phyloP scores from a whole-genome alignment of 2,113 vertebrate genomes.

The Tursiops truncatus region DNA sequence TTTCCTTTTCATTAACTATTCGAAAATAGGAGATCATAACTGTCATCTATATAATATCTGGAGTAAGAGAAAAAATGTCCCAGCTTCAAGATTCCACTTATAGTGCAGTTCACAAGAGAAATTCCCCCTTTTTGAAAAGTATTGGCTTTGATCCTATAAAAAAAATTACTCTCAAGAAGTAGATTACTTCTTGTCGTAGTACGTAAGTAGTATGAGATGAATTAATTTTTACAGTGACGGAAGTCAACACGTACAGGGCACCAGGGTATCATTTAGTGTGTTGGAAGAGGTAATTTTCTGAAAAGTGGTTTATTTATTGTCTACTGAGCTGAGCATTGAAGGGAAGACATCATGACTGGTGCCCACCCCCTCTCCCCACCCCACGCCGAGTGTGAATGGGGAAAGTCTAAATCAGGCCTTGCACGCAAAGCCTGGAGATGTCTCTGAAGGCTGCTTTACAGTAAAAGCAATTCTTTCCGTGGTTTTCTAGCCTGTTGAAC shows the following conservation, averaged over 20 bases:
- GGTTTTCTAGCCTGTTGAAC: background rate
- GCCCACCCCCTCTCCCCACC: background rate
- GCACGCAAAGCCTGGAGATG: fast-evolving
- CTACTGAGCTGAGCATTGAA: background rate
- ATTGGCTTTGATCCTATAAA: constrained; percentile 47
- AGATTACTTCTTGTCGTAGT: background rate
- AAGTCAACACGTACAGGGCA: constrained; percentile 62
- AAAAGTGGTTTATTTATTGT: constrained; percentile 53
- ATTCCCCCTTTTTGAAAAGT: background rate
- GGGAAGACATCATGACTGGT: fast-evolving
- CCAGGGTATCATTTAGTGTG: constrained; percentile 14
- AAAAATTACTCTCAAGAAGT: constrained; percentile 53
- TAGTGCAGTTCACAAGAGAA: background rate
- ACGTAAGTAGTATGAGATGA: background rate
- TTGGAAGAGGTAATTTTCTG: constrained; percentile 51
- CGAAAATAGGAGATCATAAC: background rate
- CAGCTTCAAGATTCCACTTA: background rate
- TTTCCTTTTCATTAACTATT: constrained; percentile 1
- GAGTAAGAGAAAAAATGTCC: background rate
- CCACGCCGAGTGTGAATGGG: fast-evolving
- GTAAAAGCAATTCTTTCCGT: background rate
- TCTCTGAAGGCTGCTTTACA: background rate
- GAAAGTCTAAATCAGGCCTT: background rate
- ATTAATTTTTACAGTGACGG: constrained; percentile 66
- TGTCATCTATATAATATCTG: background rate